Evolutionary conservation across 2,113 vertebrate genomes (phyloP).

Genomic region (Strix aluco): DNA sequence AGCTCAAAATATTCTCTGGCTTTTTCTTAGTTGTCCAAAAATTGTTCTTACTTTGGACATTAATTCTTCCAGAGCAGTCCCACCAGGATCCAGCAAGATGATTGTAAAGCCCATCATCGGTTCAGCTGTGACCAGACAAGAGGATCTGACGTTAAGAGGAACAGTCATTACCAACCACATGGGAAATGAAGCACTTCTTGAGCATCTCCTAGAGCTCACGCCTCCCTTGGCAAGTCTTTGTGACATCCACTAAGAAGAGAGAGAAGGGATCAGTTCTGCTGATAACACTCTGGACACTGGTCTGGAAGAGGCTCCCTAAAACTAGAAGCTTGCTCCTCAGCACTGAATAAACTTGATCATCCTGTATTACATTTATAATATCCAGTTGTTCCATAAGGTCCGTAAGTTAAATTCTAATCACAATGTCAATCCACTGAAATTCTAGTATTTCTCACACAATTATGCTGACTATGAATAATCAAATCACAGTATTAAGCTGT

Average conservation of each 20-base stretch:
- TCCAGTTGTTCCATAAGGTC: background rate
- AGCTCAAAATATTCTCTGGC: background rate
- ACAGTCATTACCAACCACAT: background rate
- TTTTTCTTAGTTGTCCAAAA: background rate
- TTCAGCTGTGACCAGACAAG: background rate
- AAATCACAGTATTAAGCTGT: background rate
- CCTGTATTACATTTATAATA: background rate
- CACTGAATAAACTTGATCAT: background rate
- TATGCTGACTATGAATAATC: background rate
- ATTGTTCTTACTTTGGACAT: background rate
- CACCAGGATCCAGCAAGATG: background rate
- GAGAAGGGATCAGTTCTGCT: background rate
- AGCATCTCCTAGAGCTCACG: background rate
- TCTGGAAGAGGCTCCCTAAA: background rate
- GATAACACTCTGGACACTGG: background rate
- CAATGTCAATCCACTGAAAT: background rate
- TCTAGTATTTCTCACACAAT: background rate
- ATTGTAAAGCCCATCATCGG: background rate
- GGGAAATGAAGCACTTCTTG: background rate
- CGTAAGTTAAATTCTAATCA: background rate
- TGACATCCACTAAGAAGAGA: background rate
- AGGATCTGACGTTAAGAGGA: background rate
- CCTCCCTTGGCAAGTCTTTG: background rate
- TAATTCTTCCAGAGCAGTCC: background rate
- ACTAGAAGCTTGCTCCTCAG: background rate